Evolutionary conservation across 2,113 vertebrate genomes (phyloP), one percentile per base, ranked within the genome.

Genomic region (Sminthopsis crassicaudata): DNA sequence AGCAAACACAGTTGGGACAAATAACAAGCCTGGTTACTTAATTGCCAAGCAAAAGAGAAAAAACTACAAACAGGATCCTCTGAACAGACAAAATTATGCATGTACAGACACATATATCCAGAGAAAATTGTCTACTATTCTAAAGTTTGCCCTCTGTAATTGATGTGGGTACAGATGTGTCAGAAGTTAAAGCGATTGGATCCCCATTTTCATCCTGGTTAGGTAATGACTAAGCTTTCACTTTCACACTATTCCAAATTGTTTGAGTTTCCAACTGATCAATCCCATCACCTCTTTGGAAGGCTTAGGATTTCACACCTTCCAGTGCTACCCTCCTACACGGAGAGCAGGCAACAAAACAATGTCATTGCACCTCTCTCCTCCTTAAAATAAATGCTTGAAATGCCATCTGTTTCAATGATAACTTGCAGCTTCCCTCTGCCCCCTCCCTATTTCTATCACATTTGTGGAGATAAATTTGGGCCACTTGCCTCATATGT

Each of bases 101-200:
- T 76, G 19, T 67, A 36, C 30, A 67, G 12, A 67, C 60, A 67
- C 30, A 67, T 6, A 23, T 42, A 42, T 84, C n/a, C n/a, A 84
- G 88, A 27, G 52, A 54, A 96, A 90, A 55, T 93, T 26, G 91
- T 76, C 90, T 97, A 12, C 42, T 19, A 90, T 93, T 90, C 90
- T 27, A 60, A 36, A 42, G 23, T 92, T 94, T 46, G 12, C 53
- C 53, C 54, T 92, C 84, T 95, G 50, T 27, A 96, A 92, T 94
- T 91, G 90, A 97, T 90, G 48, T 92, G 23, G 84, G 2, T 88
- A 91, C 42, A 96, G 95, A 92, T 90, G 93, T 55, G 30, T 90
- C 48, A 96, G 60, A 88, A 93, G 51, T 90, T 96, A 92, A 53
- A 92, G 93, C 57, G n/a, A 53, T 11, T 91, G 27, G 14, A 88